Conservation (phyloP, 1,140 invertebrate genomes). For the Drosophila melanogaster region DNA sequence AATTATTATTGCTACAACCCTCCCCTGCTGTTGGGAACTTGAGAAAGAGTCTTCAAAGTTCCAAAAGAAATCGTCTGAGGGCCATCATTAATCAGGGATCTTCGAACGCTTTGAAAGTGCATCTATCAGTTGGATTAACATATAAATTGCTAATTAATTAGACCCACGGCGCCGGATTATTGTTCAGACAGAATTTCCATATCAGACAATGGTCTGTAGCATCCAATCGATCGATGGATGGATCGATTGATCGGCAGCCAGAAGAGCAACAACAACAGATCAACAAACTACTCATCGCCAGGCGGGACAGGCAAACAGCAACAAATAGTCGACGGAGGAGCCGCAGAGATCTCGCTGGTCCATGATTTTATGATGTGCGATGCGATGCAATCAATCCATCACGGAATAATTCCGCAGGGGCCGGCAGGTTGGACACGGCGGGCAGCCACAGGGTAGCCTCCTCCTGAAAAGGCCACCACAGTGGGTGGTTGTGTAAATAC, state of each 20-base stretch:
- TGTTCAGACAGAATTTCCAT: slow-evolving; percentile 41
- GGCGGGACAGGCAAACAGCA: slow-evolving; percentile 52
- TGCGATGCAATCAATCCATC: slow-evolving; percentile 79
- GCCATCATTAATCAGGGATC: slow-evolving; percentile 44
- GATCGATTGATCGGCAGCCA: slow-evolving; percentile 59
- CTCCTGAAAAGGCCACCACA: slow-evolving; percentile 55
- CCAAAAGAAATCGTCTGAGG: slow-evolving; percentile 7
- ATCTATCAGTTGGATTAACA: slow-evolving; percentile 70
- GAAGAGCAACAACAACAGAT: slow-evolving; percentile 61
- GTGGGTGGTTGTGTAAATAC: slow-evolving; percentile 80
- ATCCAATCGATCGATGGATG: slow-evolving; percentile 60
- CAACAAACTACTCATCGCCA: slow-evolving; percentile 78
- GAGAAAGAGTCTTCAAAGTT: neutral
- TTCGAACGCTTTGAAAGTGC: slow-evolving; percentile 21
- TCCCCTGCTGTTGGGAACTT: slow-evolving; percentile 29
- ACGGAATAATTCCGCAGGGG: slow-evolving; percentile 52
- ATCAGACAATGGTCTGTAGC: slow-evolving; percentile 42
- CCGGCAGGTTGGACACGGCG: slow-evolving; percentile 47
- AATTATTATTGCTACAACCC: slow-evolving; percentile 16
- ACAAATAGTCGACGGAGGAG: slow-evolving; percentile 33
- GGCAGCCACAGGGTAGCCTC: slow-evolving; percentile 51
- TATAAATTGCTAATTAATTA: slow-evolving; percentile 82
- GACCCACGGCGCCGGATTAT: slow-evolving; percentile 74
- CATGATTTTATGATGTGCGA: slow-evolving; percentile 78
- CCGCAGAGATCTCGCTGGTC: slow-evolving; percentile 26